Evolutionary conservation across 2,113 vertebrate species (phyloP), one percentile per base, ranked within the genome.

Genomic region (Danio rerio): DNA sequence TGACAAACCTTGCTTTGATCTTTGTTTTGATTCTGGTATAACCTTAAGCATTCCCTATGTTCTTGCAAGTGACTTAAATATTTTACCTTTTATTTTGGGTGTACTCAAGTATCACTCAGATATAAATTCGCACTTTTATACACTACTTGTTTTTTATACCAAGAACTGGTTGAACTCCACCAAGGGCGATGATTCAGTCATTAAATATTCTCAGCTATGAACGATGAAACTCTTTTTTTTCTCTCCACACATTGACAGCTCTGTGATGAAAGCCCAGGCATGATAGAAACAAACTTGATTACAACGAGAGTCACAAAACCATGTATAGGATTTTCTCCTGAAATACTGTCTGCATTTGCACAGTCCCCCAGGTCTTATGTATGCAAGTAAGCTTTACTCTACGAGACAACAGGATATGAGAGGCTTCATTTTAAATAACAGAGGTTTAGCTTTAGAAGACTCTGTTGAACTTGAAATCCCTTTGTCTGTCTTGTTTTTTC

Each of bases 241-340:
- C 31, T 31, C 31, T 40, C 50, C 4, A 15, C 5, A 40, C 11
- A 74, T 9, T 55, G 21, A 72, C 21, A 55, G 50, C 70, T 53
- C 21, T 55, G 13, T 72, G 21, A 55, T 55, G 50, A 72, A 53
- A 55, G 20, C 16, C 49, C 2, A 15, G 7, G 49, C 7, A 55
- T 58, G 3, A 74, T 55, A 7, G 53, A 43, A 73, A 43, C 50
- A 73, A 73, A 52, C 68, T 6, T 15, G 20, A 71, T 71, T 71
- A 11, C 49, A 11, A 71, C 3, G 7, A 50, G 69, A 71, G 20
- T 52, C 11, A 20, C 0, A 31, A n/a, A 12, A n/a, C 3, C 42
- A 31, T 6, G 3, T 42, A 5, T 40, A 11, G 55, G 31, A 15
- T 42, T 15, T 73, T 7, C 9, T n/a, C 40, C 31, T 58, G 8